phyloP scores from a whole-genome alignment of 2,113 vertebrate species.

The Myotis brandtii region DNA sequence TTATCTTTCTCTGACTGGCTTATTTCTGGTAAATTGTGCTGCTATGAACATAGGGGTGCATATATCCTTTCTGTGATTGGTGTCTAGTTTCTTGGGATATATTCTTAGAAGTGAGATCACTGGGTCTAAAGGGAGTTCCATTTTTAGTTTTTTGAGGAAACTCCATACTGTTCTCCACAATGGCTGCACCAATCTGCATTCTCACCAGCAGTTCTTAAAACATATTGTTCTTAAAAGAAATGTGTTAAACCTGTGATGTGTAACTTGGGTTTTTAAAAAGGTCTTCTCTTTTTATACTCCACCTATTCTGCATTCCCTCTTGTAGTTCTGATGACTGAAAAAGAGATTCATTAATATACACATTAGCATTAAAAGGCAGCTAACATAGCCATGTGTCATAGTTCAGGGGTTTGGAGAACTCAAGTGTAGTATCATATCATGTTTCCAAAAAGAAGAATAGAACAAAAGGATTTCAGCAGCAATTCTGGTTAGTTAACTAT shows the following conservation, averaged over 20 bases:
- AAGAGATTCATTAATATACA: slow-evolving; percentile 61
- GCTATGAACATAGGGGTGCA: too few relatives aligned
- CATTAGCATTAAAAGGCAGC: slow-evolving; percentile 64
- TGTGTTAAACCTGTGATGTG: slow-evolving; percentile 17
- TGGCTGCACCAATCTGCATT: too few relatives aligned
- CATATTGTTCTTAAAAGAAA: slow-evolving; percentile 55
- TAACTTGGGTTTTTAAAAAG: slow-evolving; percentile 54
- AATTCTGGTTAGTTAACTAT: slow-evolving; percentile 40
- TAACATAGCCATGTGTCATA: slow-evolving; percentile 68
- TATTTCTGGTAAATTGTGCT: too few relatives aligned
- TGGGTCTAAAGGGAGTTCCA: too few relatives aligned
- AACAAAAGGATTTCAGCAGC: slow-evolving; percentile 10
- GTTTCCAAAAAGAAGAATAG: slow-evolving; percentile 65
- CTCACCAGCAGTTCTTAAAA: neutral
- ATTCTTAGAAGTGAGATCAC: too few relatives aligned
- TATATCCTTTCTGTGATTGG: too few relatives aligned
- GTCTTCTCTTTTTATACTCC: neutral
- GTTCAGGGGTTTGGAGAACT: slow-evolving; percentile 75
- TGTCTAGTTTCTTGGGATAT: too few relatives aligned
- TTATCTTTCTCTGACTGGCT: too few relatives aligned
- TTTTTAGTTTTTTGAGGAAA: too few relatives aligned
- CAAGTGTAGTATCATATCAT: slow-evolving; percentile 70
- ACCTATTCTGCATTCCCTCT: neutral
- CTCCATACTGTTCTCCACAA: too few relatives aligned
- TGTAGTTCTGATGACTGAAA: slow-evolving; percentile 46